Percentiles rank a stretch among this genome's conserved stretches.
Conservation (phyloP, 2,113 vertebrate species). For the Rhinolophus ferrumequinum region DNA sequence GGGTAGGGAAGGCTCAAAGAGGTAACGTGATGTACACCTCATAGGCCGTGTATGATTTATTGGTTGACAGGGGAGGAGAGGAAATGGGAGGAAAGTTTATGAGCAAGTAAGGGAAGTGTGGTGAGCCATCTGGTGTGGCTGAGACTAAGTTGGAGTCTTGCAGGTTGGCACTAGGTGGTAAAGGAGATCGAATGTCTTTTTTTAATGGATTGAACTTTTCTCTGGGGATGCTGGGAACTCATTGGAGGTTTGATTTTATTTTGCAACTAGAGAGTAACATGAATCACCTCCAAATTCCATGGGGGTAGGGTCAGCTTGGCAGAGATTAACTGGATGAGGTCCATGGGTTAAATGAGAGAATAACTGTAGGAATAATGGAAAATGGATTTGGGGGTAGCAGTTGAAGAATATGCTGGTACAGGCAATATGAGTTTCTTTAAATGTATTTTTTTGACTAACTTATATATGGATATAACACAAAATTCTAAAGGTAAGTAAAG, state of each 20-base stretch:
- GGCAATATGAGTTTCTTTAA: background rate
- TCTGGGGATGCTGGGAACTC: background rate
- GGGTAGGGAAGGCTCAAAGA: background rate
- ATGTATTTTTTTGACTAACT: background rate
- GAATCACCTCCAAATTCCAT: background rate
- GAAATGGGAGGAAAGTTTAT: background rate
- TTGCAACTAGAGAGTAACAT: background rate
- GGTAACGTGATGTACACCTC: background rate
- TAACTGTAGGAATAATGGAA: background rate
- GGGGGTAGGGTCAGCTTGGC: background rate
- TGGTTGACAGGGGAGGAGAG: background rate
- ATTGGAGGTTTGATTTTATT: constrained; percentile 5
- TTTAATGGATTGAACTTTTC: background rate
- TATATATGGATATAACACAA: background rate
- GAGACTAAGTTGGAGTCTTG: background rate
- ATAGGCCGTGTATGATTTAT: background rate
- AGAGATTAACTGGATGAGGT: background rate
- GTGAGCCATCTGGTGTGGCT: background rate
- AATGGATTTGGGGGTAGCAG: background rate
- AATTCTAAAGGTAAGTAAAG: background rate
- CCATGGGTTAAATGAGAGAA: background rate
- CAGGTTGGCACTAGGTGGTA: background rate
- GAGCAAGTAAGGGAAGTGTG: background rate
- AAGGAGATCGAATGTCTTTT: background rate
- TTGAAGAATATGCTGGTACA: background rate